Base-by-base conservation (phyloP, 2,113 vertebrate genomes). In the Triplophysa siluroides region DNA sequence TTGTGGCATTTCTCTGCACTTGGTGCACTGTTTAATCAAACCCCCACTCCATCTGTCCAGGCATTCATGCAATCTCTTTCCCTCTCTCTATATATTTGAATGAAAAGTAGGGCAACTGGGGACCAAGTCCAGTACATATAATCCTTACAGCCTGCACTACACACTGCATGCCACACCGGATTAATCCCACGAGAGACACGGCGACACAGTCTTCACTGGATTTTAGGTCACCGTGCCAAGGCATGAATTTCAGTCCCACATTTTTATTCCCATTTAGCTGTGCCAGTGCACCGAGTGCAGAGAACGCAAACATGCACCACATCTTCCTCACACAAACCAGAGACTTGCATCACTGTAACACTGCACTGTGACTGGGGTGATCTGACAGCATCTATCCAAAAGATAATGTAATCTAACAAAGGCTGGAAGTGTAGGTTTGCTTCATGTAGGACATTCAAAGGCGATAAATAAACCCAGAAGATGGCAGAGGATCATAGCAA, bases 31-130 rank as follows among this genome's bases (percentile, higher is more conserved):
- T 81, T 76, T 76, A 81, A 81, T 81, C 77, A 85, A 89, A 84
- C 77, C 54, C 82, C 81, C 84, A 83, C 86, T 88, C 88, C 85
- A 89, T 90, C 87, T 90, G 87, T 87, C 85, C 80, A 75, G 77
- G 73, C 76, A 87, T 87, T 87, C 81, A 82, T 87, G 74, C 71
- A 83, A 67, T 81, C 54, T 79, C 62, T 24, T 73, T 79, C 75
- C 13, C 38, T 72, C 47, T 4, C 58, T 76, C 65, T 23, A 76
- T 85, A 87, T 80, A 85, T 90, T 90, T 89, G 81, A 88, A 87
- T 88, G 81, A 88, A 92, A 92, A 92, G 87, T 92, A 91, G 92
- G 90, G 80, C 89, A 91, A 83, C 83, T 62, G 75, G 77, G 78
- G 81, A 52, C 71, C 87, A 86, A 83, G 86, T 85, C 81, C 90